Evolutionary conservation across 2,888 invertebrate genomes (phyloP).

Genomic region (Spodoptera littoralis): DNA sequence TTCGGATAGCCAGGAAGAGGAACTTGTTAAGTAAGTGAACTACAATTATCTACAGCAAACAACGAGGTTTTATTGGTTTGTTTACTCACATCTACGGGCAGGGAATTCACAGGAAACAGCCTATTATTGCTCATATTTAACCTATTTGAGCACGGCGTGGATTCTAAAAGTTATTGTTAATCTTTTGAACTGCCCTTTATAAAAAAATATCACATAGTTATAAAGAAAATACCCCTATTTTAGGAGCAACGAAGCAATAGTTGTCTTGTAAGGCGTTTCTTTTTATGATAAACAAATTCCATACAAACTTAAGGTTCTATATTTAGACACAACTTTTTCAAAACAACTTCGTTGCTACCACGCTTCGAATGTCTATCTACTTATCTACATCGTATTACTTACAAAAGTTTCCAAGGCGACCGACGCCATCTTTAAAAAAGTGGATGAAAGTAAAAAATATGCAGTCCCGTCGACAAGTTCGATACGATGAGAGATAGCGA

Average conservation of each 20-base stretch:
- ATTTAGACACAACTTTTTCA: too few species aligned
- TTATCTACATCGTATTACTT: slow-evolving; percentile 35
- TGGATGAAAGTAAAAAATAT: slow-evolving; percentile 17
- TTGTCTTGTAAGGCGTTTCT: too few species aligned
- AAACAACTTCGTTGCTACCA: not conserved
- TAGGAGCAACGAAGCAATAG: too few species aligned
- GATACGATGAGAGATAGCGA: slow-evolving; percentile 35
- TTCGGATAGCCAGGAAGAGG: slow-evolving; percentile 7
- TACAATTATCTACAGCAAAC: slow-evolving; percentile 30
- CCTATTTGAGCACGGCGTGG: slow-evolving; percentile 1
- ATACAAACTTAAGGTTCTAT: too few species aligned
- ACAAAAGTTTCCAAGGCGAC: slow-evolving; percentile 20
- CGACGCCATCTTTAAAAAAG: slow-evolving; percentile 31
- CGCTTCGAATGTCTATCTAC: slow-evolving; percentile 2
- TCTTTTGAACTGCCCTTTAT: too few species aligned
- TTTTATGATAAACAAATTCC: too few species aligned
- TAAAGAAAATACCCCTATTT: too few species aligned
- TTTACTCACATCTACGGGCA: slow-evolving; percentile 18
- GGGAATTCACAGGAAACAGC: slow-evolving; percentile 14
- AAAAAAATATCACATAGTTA: too few species aligned
- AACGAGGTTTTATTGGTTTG: slow-evolving; percentile 19
- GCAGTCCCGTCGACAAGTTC: slow-evolving; percentile 13
- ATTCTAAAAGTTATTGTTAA: too few species aligned
- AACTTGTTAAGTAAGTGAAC: slow-evolving; percentile 10
- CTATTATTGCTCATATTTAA: slow-evolving; percentile 1